Evolutionary conservation across 2,888 invertebrate genomes (phyloP).

Genomic region (Mycogona germanica): DNA sequence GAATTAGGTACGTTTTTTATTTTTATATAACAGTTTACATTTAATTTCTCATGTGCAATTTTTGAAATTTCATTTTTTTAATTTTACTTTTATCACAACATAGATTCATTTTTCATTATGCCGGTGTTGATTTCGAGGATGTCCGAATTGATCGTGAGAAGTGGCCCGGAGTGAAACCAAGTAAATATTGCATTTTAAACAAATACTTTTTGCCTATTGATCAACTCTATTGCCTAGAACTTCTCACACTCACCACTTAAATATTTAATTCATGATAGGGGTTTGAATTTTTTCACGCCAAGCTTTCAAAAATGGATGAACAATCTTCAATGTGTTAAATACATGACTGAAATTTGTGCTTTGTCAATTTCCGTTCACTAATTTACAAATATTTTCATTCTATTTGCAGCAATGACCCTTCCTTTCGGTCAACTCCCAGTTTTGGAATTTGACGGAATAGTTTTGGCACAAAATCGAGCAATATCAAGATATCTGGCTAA

Average conservation of each 20-base stretch:
- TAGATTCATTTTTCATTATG: conserved; percentile 32
- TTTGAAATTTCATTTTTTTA: too few species aligned
- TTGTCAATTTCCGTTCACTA: too few species aligned
- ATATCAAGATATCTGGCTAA: conserved; percentile 45
- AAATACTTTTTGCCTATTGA: neutral
- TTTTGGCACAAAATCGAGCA: conserved; percentile 43
- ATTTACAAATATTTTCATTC: too few species aligned
- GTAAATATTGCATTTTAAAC: conserved; percentile 5
- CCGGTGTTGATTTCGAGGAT: conserved; percentile 36
- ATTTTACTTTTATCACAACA: too few species aligned
- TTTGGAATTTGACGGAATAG: conserved; percentile 45
- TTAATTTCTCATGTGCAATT: too few species aligned
- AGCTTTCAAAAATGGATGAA: too few species aligned
- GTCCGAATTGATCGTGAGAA: conserved; percentile 23
- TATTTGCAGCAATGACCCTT: too few species aligned
- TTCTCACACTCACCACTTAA: conserved; percentile 34
- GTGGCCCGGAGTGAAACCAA: conserved; percentile 22
- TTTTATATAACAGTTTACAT: too few species aligned
- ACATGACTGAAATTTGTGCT: too few species aligned
- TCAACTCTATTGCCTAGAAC: neutral
- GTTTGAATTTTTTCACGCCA: too few species aligned
- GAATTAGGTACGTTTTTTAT: neutral
- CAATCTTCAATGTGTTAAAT: too few species aligned
- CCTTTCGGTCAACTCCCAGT: conserved; percentile 47
- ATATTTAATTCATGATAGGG: too few species aligned